Percentiles rank a stretch among this genome's conserved stretches.
Conservation (phyloP, 2,113 vertebrate species). For the Ifrita kowaldi region DNA sequence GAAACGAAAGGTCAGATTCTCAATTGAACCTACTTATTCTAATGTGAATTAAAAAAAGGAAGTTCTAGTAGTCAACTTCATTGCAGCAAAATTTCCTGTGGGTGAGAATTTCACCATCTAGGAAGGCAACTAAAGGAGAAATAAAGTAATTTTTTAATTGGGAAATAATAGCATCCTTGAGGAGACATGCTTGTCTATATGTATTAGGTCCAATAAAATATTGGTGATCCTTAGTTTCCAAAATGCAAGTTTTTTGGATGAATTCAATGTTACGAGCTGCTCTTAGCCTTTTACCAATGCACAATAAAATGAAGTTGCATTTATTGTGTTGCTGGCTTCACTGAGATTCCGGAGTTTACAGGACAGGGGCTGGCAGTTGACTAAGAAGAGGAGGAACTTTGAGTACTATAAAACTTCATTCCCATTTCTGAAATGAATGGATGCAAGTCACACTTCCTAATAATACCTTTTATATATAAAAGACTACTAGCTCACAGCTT, state of each 20-base stretch:
- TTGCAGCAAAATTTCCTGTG: neutral
- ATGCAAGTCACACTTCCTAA: conserved; percentile 71
- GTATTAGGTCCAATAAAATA: neutral
- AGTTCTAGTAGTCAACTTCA: neutral
- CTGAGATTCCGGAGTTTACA: neutral
- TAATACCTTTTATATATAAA: conserved; percentile 73
- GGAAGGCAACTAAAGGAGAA: neutral
- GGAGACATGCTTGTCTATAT: neutral
- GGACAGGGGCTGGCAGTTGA: neutral
- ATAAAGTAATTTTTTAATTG: neutral
- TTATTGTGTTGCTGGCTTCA: neutral
- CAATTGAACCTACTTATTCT: neutral
- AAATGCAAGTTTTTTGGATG: fast-evolving
- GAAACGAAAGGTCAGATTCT: neutral
- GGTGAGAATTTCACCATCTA: neutral
- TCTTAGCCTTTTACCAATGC: neutral
- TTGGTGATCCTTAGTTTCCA: neutral
- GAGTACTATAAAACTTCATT: neutral
- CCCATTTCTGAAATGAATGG: conserved; percentile 47
- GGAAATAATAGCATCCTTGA: neutral
- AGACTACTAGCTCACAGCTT: conserved; percentile 72
- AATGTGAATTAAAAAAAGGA: neutral
- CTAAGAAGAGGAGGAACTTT: neutral
- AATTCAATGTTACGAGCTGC: no score
- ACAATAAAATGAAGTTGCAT: neutral